Evolutionary conservation across 2,888 invertebrate genomes (phyloP).

Genomic region (Caradrina kadenii): DNA sequence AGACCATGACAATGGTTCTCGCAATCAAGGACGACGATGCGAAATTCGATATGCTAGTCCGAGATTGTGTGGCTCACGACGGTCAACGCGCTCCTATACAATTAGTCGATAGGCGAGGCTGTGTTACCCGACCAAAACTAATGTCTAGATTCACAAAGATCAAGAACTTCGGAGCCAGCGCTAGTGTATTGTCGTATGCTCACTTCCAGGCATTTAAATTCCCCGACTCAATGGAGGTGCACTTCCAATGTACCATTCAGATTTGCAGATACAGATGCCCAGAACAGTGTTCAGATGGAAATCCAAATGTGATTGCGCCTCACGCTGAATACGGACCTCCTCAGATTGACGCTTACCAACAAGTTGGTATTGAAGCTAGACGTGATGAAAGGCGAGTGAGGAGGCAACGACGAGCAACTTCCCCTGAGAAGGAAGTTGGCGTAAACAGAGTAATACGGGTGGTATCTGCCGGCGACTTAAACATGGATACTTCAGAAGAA

Average conservation of each 20-base stretch:
- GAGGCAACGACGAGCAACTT: slow-evolving; percentile 91
- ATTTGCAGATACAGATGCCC: slow-evolving; percentile 98
- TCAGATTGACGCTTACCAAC: slow-evolving; percentile 87
- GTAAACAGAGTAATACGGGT: slow-evolving; percentile 97
- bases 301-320: slow-evolving; percentile 86
- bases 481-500: slow-evolving; percentile 95
- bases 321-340: slow-evolving; percentile 94
- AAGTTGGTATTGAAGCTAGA: slow-evolving; percentile 92
- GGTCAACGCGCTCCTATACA: slow-evolving; percentile 98
- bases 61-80: slow-evolving; percentile 98
- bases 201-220: slow-evolving; percentile 99
- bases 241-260: slow-evolving; percentile 98
- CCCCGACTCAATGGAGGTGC: slow-evolving; percentile 98
- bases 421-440: slow-evolving; percentile 95
- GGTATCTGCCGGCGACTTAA: slow-evolving; percentile 96
- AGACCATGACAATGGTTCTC: slow-evolving; percentile 99
- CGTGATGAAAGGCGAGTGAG: slow-evolving; percentile 94
- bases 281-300: slow-evolving; percentile 95
- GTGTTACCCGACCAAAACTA: slow-evolving; percentile 97
- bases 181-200: slow-evolving; percentile 97
- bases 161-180: slow-evolving; percentile 98
- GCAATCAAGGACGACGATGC: slow-evolving; percentile 98
- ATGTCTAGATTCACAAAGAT: slow-evolving; percentile 98
- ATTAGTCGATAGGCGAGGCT: slow-evolving; percentile 97
- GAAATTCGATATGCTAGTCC: slow-evolving; percentile 98